phyloP scores from a whole-genome alignment of 2,888 invertebrate genomes.

The Phrixothrix hirtus region DNA sequence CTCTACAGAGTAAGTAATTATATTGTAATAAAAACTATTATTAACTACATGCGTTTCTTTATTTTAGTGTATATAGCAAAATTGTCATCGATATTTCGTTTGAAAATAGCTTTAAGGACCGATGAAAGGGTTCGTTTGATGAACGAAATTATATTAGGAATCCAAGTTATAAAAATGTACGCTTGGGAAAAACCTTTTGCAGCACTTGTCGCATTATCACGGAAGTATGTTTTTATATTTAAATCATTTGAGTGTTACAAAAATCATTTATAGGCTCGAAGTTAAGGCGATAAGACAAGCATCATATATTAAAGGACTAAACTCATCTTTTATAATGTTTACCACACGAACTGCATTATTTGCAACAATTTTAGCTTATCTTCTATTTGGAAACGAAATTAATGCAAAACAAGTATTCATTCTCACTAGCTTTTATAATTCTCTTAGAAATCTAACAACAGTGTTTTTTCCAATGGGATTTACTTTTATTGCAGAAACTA shows the following conservation, averaged over 20 bases:
- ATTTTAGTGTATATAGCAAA: constrained; percentile 72
- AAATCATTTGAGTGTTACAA: too few relatives aligned
- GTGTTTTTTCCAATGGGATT: constrained; percentile 73
- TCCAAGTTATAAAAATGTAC: constrained; percentile 92
- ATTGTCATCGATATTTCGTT: constrained; percentile 68
- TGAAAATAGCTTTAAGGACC: constrained; percentile 80
- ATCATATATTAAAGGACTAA: constrained; percentile 45
- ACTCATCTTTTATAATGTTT: constrained; percentile 66
- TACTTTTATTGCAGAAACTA: constrained; percentile 64
- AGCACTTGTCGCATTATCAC: constrained; percentile 68
- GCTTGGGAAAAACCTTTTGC: constrained; percentile 72
- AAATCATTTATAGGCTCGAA: too few relatives aligned
- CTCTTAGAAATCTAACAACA: constrained; percentile 72
- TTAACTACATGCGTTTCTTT: too few relatives aligned
- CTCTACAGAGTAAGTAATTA: constrained; percentile 56
- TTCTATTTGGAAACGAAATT: constrained; percentile 63
- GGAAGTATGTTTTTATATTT: constrained; percentile 65
- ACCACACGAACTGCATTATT: constrained; percentile 71
- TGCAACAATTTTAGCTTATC: constrained; percentile 66
- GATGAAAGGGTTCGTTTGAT: constrained; percentile 59
- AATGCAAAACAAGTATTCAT: constrained; percentile 74
- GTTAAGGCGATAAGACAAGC: background rate
- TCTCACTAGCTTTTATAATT: constrained; percentile 72
- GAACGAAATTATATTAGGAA: constrained; percentile 85
- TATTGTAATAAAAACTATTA: background rate